Evolutionary conservation across 2,113 vertebrate species (phyloP).

Genomic region (Corythornis cristatus): DNA sequence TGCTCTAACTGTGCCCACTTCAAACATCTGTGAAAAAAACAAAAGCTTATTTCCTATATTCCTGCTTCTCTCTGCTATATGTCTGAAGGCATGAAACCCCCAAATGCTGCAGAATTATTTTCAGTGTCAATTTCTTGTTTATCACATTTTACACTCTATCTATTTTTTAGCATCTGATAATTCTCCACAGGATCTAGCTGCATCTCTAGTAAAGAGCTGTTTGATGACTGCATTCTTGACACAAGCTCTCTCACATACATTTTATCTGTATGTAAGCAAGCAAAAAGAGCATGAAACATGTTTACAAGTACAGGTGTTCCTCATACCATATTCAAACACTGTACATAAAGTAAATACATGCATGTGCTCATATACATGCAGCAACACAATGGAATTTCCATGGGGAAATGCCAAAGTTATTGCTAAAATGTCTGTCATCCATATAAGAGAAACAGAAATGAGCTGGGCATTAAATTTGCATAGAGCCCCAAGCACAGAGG

Average conservation of each 20-base stretch:
- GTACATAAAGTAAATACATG: constrained; percentile 17
- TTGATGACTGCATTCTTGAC: constrained; percentile 53
- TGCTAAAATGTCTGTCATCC: constrained; percentile 78
- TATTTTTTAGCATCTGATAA: constrained; percentile 75
- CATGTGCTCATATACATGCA: constrained; percentile 46
- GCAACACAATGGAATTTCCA: constrained; percentile 67
- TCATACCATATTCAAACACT: constrained; percentile 28
- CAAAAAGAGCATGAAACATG: constrained; percentile 44
- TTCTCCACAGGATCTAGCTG: constrained; percentile 74
- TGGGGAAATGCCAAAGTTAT: constrained; percentile 70
- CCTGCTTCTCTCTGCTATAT: constrained; percentile 11
- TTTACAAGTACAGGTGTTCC: constrained; percentile 61
- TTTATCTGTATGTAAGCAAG: constrained; percentile 63
- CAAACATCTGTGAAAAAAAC: constrained; percentile 33
- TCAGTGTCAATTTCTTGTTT: constrained; percentile 72
- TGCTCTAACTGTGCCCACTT: constrained; percentile 1
- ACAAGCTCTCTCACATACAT: constrained; percentile 33
- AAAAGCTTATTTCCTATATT: constrained; percentile 64
- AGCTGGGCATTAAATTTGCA: constrained; percentile 83
- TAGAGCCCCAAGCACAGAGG: constrained; percentile 81
- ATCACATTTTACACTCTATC: constrained; percentile 59
- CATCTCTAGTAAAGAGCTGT: constrained; percentile 68
- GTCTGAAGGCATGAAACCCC: constrained; percentile 17
- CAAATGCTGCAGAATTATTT: constrained; percentile 71
- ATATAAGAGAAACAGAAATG: constrained; percentile 79